phyloP scores from a whole-genome alignment of 2,113 vertebrate species.

The Aegithalos caudatus region DNA sequence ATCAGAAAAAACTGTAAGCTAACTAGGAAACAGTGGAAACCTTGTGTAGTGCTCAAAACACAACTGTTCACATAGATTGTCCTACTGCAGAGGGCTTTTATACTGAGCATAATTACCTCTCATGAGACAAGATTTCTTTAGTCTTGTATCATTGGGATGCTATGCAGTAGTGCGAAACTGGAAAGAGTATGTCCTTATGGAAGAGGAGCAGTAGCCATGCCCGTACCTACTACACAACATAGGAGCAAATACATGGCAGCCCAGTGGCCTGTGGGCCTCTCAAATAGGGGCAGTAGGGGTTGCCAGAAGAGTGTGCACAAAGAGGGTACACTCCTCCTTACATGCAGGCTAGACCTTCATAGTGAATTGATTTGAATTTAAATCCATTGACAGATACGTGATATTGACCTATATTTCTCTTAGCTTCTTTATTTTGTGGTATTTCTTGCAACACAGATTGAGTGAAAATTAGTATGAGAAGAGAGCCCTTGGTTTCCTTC shows the following conservation, averaged over 20 bases:
- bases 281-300: neutral
- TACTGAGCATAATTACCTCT: neutral
- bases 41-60: neutral
- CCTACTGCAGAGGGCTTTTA: neutral
- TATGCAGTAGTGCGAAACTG: neutral
- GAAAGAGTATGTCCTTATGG: neutral
- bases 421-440: neutral
- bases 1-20: neutral
- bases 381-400: neutral
- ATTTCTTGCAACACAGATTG: neutral
- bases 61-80: neutral
- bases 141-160: neutral
- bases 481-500: neutral
- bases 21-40: neutral
- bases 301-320: neutral
- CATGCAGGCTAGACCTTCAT: neutral
- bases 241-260: neutral
- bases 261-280: neutral
- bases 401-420: neutral
- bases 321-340: neutral
- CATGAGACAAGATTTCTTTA: neutral
- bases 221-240: neutral
- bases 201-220: neutral
- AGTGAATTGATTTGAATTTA: neutral
- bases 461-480: neutral